These are phyloP conservation scores for Meloe dianella DNA, from an alignment of 2,888 invertebrate genomes.

Conservation along the genomic window DNA sequence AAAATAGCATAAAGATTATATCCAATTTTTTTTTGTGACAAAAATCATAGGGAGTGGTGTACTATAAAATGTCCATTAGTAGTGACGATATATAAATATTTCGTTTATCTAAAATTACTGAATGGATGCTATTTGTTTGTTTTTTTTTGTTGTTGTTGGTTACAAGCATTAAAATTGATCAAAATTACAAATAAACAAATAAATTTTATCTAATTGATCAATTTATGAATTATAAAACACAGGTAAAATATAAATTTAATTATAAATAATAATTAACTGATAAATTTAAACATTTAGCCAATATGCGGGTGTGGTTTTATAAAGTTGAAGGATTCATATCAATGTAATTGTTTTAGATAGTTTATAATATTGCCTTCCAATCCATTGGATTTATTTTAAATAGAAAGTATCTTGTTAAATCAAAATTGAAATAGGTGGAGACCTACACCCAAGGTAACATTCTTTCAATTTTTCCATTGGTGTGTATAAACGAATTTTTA, in stretches of 20 bases:
- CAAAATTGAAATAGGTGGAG: constrained; percentile 8
- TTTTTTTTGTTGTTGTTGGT: background rate
- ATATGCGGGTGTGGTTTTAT: constrained; percentile 4
- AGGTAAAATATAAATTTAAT: background rate
- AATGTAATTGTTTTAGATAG: background rate
- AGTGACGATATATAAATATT: constrained; percentile 32
- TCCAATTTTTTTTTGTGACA: constrained; percentile 31
- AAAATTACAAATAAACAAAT: constrained; percentile 26
- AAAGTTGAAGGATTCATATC: constrained; percentile 8
- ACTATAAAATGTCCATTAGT: constrained; percentile 33
- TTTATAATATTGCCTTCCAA: constrained; percentile 8
- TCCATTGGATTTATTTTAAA: background rate
- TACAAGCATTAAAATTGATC: constrained; percentile 24
- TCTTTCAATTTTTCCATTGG: background rate
- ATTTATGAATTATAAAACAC: background rate
- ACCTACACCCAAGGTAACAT: background rate
- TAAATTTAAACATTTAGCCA: background rate
- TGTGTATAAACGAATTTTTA: background rate
- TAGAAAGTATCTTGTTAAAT: constrained; percentile 8
- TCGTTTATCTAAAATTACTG: constrained; percentile 32
- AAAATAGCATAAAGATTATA: constrained; percentile 33
- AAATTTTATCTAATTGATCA: constrained; percentile 1
- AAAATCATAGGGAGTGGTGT: constrained; percentile 31
- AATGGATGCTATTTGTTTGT: constrained; percentile 11
- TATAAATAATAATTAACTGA: constrained; percentile 2